Evolutionary conservation across 2,113 vertebrate species (phyloP).

Genomic region (Aptenodytes patagonicus): DNA sequence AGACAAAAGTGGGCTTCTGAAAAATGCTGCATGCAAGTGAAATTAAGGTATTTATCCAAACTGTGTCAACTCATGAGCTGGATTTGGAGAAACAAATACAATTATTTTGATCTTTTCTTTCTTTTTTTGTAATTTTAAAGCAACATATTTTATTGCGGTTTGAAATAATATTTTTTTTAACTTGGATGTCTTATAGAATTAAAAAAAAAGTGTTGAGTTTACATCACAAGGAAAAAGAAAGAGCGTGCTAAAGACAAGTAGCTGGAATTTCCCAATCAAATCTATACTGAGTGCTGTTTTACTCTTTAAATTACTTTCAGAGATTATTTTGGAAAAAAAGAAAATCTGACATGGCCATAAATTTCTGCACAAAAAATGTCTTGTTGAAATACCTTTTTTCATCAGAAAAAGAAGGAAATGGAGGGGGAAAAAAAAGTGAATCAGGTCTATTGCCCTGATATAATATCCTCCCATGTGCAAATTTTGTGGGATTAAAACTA

Average conservation of each 20-base stretch:
- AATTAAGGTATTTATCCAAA: neutral
- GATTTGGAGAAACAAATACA: neutral
- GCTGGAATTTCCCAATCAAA: neutral
- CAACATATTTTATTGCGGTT: neutral
- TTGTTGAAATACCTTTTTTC: neutral
- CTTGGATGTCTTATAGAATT: neutral
- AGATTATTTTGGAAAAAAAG: neutral
- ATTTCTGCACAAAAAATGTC: neutral
- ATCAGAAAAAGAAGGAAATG: neutral
- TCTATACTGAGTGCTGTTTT: neutral
- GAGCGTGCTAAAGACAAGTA: fast-evolving
- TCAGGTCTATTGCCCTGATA: neutral
- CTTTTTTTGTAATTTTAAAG: neutral
- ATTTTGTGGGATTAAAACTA: neutral
- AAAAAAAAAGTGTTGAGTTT: neutral
- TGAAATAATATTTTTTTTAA: neutral
- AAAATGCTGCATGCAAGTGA: neutral
- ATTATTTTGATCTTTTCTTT: neutral
- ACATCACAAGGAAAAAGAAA: neutral
- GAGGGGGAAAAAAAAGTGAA: neutral
- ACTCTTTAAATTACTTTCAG: neutral
- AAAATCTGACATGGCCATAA: neutral
- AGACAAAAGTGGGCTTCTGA: neutral
- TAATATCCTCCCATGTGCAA: neutral
- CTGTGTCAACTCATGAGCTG: neutral